Evolutionary conservation across 1,140 invertebrate genomes (phyloP).

Genomic region (Rhopalosiphum padi): DNA sequence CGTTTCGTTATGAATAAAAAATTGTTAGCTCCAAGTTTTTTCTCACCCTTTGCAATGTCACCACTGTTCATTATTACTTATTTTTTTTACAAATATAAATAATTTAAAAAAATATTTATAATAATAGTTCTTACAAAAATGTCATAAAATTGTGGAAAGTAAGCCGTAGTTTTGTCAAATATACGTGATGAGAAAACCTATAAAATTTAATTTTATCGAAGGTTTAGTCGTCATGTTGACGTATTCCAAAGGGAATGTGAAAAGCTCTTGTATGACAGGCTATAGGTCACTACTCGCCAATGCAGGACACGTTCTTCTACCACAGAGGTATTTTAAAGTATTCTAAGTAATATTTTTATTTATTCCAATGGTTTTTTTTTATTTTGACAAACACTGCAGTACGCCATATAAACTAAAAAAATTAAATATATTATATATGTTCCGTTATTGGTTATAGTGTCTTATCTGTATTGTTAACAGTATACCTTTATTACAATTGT

Average conservation of each 20-base stretch:
- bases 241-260: not conserved
- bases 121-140: not conserved
- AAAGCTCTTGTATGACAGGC: not conserved
- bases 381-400: not conserved
- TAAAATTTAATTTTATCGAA: not conserved
- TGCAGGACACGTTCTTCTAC: not conserved
- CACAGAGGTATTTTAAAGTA: not conserved
- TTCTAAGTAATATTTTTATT: not conserved
- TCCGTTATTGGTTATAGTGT: not conserved
- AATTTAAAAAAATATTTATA: not conserved
- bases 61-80: not conserved
- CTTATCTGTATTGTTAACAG: not conserved
- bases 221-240: not conserved
- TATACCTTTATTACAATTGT: not conserved
- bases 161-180: not conserved
- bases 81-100: not conserved
- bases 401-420: not conserved
- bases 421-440: not conserved
- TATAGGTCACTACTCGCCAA: not conserved
- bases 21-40: too few species aligned
- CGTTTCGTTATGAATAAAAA: not conserved
- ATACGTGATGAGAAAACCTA: not conserved
- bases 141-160: not conserved
- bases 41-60: not conserved
- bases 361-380: slow-evolving; percentile 18